Conservation (phyloP, 2,888 invertebrate species). For the Macrophya alboannulata region DNA sequence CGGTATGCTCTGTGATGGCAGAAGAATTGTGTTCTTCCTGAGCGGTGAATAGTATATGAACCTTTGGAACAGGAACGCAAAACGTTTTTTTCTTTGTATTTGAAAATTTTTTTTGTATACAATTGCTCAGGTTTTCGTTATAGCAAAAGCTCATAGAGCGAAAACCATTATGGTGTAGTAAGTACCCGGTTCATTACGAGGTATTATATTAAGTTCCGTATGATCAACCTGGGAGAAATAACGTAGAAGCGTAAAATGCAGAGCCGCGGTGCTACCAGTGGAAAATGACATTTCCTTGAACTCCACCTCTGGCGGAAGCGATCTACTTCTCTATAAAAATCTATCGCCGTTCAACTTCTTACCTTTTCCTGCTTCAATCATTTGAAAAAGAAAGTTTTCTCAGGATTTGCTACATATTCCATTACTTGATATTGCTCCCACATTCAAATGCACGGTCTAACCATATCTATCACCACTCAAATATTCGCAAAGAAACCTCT, state of each 20-base stretch:
- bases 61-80: not conserved
- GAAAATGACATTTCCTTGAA: not conserved
- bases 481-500: not conserved
- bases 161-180: not conserved
- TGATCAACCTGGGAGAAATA: not conserved
- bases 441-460: not conserved
- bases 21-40: slow-evolving; percentile 25
- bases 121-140: not conserved
- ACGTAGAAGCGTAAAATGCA: not conserved
- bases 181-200: not conserved
- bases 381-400: slow-evolving; percentile 17
- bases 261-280: not conserved
- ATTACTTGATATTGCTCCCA: slow-evolving; percentile 10
- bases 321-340: slow-evolving; percentile 14
- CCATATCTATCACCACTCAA: not conserved
- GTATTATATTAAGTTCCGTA: slow-evolving; percentile 7
- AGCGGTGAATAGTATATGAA: slow-evolving; percentile 28
- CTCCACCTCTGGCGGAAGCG: slow-evolving; percentile 6
- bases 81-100: slow-evolving; percentile 1
- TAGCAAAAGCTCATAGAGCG: not conserved
- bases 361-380: slow-evolving; percentile 10
- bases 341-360: slow-evolving; percentile 21
- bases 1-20: slow-evolving; percentile 33
- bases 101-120: slow-evolving; percentile 24
- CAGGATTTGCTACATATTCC: slow-evolving; percentile 16